A percentile compares a stretch with the other conserved stretches of the same genome.
Conservation (phyloP, 2,888 invertebrate species). For the Acanthoscelides obtectus region DNA sequence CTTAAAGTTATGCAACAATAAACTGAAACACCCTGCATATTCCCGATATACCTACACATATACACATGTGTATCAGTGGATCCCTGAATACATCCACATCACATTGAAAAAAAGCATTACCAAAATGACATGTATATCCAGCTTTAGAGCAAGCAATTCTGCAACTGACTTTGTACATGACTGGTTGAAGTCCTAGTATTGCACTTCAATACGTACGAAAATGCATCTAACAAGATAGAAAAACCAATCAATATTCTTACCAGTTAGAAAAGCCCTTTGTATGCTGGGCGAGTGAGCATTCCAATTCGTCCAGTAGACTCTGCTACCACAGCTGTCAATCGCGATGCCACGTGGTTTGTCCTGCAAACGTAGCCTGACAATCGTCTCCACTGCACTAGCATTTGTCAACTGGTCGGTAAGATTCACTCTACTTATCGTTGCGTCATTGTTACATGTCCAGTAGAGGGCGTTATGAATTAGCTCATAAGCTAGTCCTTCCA, state of each 20-base stretch:
- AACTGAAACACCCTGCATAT: no score
- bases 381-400: conserved; percentile 47
- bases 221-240: conserved; percentile 2
- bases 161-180: no score
- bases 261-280: conserved; percentile 60
- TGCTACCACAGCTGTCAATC: conserved; percentile 73
- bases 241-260: not conserved
- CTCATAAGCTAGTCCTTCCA: conserved; percentile 83
- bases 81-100: no score
- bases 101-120: no score
- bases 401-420: conserved; percentile 48
- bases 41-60: no score
- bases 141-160: no score
- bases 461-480: conserved; percentile 64
- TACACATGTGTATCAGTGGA: no score
- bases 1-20: no score
- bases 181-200: no score
- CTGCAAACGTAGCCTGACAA: conserved; percentile 61
- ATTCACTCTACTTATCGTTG: conserved; percentile 62
- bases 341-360: conserved; percentile 84
- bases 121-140: no score
- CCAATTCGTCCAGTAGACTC: conserved; percentile 90
- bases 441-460: conserved; percentile 82
- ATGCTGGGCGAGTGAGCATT: conserved; percentile 74
- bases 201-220: no score